Base-by-base conservation (phyloP, 2,113 vertebrate species). In the Anguilla japonica region DNA sequence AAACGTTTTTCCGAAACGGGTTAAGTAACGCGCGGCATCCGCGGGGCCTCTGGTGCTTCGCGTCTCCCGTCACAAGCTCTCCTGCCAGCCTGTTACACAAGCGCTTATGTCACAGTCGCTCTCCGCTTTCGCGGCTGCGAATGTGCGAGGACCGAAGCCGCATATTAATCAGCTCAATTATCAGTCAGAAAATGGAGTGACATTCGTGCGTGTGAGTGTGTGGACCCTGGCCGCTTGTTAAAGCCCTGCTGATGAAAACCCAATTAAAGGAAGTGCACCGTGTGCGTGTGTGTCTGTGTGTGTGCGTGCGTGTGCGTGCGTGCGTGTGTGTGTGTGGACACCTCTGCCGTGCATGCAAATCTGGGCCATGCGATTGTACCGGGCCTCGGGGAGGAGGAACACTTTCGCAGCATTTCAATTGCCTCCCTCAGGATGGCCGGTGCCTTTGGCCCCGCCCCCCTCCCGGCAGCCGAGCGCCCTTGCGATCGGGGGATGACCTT, bases 331-430 rank as follows among this genome's bases (percentile, higher is more conserved):
- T 26, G 60, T 63, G 60, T 26, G 60, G 7, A 1, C 7, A 53
- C 13, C 13, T 11, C 9, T 53, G 50, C 7, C 13, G 60, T 53
- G 50, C 50, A 53, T 53, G 50, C 60, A 85, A 88, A 91, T 91
- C 88, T 91, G 87, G 91, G 90, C 67, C 88, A 84, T 85, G 41
- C 85, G 82, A 88, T 84, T 89, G 84, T 84, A 90, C 85, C 78
- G 80, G 71, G 67, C 41, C 89, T 86, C 84, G 40, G 63, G 90
- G 91, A 91, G 9, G 41, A 89, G 88, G 85, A 87, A 84, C 81
- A 91, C 87, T 91, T 92, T 91, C 81, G 63, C 50, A 87, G 88
- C 87, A 79, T 87, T 88, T 88, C 86, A 84, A 46, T 87, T 56
- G 83, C 50, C 26, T 79, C 88, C 79, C 85, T 20, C 50, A 75